Conservation (phyloP, 2,113 vertebrate genomes). For the Motacilla alba region DNA sequence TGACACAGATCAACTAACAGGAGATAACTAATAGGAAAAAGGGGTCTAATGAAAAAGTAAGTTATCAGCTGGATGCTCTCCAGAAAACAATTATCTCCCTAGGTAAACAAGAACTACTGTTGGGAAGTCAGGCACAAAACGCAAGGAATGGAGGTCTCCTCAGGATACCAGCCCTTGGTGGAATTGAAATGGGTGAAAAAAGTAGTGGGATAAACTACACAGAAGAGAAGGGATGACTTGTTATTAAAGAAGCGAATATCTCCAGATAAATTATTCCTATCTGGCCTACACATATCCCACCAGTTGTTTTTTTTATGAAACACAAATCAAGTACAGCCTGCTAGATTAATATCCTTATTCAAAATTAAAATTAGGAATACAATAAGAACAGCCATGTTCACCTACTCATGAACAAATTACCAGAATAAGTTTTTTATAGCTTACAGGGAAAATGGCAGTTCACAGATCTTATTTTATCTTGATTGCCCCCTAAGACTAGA, state of each 20-base stretch:
- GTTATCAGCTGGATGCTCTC: conserved; percentile 42
- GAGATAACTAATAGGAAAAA: conserved; percentile 56
- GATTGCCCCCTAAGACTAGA: background rate
- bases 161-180: conserved; percentile 1
- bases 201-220: background rate
- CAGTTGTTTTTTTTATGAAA: background rate
- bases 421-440: background rate
- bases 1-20: conserved; percentile 50
- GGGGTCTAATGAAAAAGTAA: conserved; percentile 37
- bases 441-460: background rate
- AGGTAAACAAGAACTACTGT: conserved; percentile 52
- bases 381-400: background rate
- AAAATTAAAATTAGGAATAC: conserved; percentile 1
- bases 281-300: background rate
- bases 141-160: background rate
- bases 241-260: background rate
- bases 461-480: background rate
- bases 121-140: conserved; percentile 15
- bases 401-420: background rate
- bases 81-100: conserved; percentile 39
- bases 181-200: background rate
- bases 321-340: background rate
- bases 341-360: background rate
- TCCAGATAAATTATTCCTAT: background rate
- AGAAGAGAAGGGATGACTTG: background rate